Evolutionary conservation across 2,888 invertebrate species (phyloP).

Genomic region (Balanococcus diminutus): DNA sequence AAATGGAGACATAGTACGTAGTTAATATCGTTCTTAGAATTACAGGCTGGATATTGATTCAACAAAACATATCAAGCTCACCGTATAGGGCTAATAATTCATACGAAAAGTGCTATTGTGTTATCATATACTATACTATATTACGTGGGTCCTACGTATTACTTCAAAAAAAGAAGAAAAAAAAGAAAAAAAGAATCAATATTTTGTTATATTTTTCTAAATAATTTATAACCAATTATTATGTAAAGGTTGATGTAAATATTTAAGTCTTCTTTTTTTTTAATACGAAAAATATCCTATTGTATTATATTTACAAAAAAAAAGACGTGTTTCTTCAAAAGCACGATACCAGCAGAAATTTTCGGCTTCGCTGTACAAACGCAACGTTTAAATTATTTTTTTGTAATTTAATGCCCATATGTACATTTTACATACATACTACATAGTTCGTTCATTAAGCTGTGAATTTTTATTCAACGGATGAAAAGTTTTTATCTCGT

Average conservation of each 20-base stretch:
- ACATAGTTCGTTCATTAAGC: slow-evolving; percentile 1
- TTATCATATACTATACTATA: slow-evolving; percentile 29
- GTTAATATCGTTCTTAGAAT: slow-evolving; percentile 26
- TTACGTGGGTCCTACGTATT: slow-evolving; percentile 1
- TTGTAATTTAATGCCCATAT: neutral
- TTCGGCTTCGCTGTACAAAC: neutral
- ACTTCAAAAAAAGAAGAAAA: neutral
- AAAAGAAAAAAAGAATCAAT: neutral
- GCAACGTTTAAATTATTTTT: neutral
- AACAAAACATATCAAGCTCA: slow-evolving; percentile 50
- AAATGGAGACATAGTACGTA: slow-evolving; percentile 4
- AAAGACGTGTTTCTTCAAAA: neutral
- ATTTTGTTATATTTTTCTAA: slow-evolving; percentile 27
- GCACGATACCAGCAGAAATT: neutral
- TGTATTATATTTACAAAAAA: neutral
- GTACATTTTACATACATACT: neutral
- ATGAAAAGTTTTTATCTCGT: neutral
- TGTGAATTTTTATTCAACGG: slow-evolving; percentile 10
- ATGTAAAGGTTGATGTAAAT: slow-evolving; percentile 21
- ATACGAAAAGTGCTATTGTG: slow-evolving; percentile 29
- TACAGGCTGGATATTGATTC: neutral
- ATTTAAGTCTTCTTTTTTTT: neutral
- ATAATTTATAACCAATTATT: slow-evolving; percentile 4
- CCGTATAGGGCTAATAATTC: slow-evolving; percentile 17
- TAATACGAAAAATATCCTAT: neutral